Percentiles rank a stretch among this genome's conserved stretches.
Evolutionary conservation across 2,113 vertebrate species (phyloP).

Genomic region (Shinisaurus crocodilurus): DNA sequence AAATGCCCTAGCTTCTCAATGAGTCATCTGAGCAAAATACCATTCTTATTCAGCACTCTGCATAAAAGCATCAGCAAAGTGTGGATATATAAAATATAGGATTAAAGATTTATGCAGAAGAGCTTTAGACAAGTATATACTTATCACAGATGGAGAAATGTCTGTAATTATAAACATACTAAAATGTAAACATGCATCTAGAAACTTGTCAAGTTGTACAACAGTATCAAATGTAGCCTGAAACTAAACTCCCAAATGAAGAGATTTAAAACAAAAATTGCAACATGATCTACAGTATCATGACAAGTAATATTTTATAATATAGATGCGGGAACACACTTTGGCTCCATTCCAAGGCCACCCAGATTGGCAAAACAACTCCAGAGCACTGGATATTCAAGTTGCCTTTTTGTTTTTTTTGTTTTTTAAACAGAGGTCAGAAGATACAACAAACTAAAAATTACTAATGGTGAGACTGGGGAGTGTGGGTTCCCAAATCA

Average conservation of each 20-base stretch:
- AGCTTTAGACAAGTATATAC: not conserved
- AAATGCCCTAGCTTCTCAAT: too few relatives aligned
- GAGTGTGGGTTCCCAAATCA: slow-evolving; percentile 9
- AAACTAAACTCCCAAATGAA: slow-evolving; percentile 15
- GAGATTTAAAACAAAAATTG: slow-evolving; percentile 19
- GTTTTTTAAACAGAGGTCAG: not conserved
- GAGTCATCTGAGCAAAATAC: too few relatives aligned
- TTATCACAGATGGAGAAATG: not conserved
- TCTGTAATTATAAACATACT: not conserved
- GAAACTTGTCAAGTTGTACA: not conserved
- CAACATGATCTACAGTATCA: not conserved
- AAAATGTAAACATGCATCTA: not conserved
- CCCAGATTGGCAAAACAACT: slow-evolving; percentile 12
- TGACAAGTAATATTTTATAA: not conserved
- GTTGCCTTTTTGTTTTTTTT: not conserved
- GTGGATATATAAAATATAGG: not conserved
- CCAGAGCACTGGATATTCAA: not conserved
- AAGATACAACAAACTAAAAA: not conserved
- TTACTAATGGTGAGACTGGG: not conserved
- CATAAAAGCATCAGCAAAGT: not conserved
- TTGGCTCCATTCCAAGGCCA: not conserved
- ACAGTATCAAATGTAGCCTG: slow-evolving; percentile 5
- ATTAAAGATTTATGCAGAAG: not conserved
- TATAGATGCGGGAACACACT: not conserved
- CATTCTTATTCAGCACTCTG: not conserved